Evolutionary conservation across 2,888 invertebrate genomes (phyloP).

Genomic region (Embidobia sp.): DNA sequence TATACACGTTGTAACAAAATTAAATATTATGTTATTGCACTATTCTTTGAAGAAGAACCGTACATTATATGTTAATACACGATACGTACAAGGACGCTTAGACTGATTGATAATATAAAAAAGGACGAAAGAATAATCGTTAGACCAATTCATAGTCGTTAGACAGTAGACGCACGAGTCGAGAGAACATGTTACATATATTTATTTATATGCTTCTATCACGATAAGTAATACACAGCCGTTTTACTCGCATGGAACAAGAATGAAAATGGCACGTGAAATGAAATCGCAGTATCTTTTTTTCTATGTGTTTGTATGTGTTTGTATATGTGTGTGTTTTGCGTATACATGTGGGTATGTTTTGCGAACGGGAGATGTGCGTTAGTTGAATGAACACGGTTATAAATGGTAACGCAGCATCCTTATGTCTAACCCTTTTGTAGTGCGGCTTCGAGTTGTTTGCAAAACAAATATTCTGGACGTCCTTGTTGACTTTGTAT

Average conservation of each 20-base stretch:
- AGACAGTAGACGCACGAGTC: constrained; percentile 61
- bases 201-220: constrained; percentile 57
- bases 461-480: constrained; percentile 38
- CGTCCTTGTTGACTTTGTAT: constrained; percentile 33
- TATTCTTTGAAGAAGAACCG: constrained; percentile 65
- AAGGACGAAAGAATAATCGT: constrained; percentile 60
- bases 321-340: constrained; percentile 1
- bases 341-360: background rate
- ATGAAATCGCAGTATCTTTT: constrained; percentile 57
- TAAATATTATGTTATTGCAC: constrained; percentile 67
- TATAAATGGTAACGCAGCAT: constrained; percentile 45
- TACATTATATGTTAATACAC: constrained; percentile 49
- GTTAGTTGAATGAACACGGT: constrained; percentile 25
- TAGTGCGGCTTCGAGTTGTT: constrained; percentile 1
- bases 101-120: constrained; percentile 60
- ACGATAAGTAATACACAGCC: constrained; percentile 66
- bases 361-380: constrained; percentile 35
- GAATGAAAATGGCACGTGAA: constrained; percentile 64
- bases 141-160: constrained; percentile 63
- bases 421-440: constrained; percentile 32
- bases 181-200: constrained; percentile 60
- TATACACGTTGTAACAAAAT: constrained; percentile 65
- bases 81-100: constrained; percentile 63
- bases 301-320: background rate
- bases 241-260: constrained; percentile 65